These are phyloP conservation scores for Hylia prasina DNA, from an alignment of 2,113 vertebrate species.

Conservation along the genomic window DNA sequence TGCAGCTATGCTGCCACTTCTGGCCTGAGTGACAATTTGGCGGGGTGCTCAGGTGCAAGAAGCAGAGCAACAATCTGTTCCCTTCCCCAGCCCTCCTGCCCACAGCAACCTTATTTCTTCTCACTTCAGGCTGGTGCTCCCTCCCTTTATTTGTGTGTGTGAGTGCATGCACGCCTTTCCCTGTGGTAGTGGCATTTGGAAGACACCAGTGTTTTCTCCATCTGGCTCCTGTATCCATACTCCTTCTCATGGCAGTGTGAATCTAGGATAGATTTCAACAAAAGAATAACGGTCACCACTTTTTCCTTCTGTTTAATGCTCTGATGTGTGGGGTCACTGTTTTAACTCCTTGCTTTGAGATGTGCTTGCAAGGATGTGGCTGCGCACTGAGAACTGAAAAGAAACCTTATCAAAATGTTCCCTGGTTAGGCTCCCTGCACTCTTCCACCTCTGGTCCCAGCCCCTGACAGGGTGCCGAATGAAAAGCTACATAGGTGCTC, in stretches of 20 bases:
- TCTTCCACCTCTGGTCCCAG: background rate
- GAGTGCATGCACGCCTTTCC: background rate
- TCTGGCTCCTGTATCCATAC: background rate
- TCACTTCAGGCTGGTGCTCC: background rate
- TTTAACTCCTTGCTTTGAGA: background rate
- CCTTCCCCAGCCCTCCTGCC: background rate
- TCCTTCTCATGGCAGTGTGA: background rate
- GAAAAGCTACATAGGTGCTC: background rate
- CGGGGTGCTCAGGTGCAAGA: background rate
- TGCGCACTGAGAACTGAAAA: background rate
- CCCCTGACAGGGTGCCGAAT: background rate
- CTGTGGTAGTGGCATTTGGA: background rate
- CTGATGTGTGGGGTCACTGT: background rate
- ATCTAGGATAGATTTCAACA: background rate
- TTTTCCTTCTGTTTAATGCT: background rate
- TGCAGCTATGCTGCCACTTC: constrained; percentile 7
- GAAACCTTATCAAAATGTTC: background rate
- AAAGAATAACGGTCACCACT: background rate
- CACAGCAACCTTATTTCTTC: constrained; percentile 5
- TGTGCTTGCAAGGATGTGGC: background rate
- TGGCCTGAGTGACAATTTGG: constrained; percentile 34
- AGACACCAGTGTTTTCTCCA: background rate
- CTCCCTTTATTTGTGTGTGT: background rate
- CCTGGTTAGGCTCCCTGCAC: background rate
- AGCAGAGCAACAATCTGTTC: constrained; percentile 59